Conservation (phyloP, 2,113 vertebrate species). For the Lamprologus lemairii region DNA sequence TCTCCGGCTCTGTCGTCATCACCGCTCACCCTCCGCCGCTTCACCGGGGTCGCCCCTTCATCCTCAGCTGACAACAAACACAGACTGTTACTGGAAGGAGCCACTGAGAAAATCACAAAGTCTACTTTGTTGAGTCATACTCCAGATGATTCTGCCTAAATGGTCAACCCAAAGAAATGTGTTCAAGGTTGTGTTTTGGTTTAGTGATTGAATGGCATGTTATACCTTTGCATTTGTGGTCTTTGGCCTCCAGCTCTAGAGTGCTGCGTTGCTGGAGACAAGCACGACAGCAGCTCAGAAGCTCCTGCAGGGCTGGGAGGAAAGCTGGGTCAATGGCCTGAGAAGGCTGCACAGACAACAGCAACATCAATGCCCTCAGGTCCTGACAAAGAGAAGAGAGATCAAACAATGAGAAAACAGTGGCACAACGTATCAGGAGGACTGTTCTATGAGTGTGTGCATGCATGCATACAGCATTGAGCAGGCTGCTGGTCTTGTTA, state of each 20-base stretch:
- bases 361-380: conserved; percentile 86
- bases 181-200: background rate
- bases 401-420: background rate
- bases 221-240: conserved; percentile 89
- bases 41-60: conserved; percentile 91
- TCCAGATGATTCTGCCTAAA: background rate
- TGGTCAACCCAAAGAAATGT: background rate
- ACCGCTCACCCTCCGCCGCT: conserved; percentile 87
- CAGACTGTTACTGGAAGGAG: background rate
- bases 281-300: conserved; percentile 82
- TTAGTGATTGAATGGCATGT: background rate
- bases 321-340: conserved; percentile 85
- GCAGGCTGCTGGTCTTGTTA: conserved; percentile 88
- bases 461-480: conserved; percentile 84
- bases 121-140: background rate
- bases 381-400: conserved; percentile 71
- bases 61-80: conserved; percentile 73
- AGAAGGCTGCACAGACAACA: conserved; percentile 90
- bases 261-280: conserved; percentile 88
- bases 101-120: background rate
- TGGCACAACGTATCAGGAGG: background rate
- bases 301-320: conserved; percentile 89
- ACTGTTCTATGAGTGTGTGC: background rate
- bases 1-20: conserved; percentile 80
- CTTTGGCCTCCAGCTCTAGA: conserved; percentile 90